A percentile compares a stretch with the other conserved stretches of the same genome.
Conservation (phyloP, 1,140 invertebrate genomes). For the Conus betulinus region DNA sequence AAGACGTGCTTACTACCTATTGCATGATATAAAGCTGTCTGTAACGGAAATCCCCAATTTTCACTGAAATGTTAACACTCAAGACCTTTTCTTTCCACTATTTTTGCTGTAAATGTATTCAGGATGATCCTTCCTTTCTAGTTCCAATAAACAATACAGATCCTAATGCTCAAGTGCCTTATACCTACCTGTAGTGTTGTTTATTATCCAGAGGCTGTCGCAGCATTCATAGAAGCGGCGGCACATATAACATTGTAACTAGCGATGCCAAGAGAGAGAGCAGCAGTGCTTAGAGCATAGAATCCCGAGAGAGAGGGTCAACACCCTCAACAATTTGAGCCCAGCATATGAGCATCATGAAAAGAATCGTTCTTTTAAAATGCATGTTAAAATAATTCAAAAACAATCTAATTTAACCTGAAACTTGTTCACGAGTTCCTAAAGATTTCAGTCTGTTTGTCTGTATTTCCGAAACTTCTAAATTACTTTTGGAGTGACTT, state of each 20-base stretch:
- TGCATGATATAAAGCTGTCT: too few species aligned
- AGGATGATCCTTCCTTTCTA: too few species aligned
- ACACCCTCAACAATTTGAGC: neutral
- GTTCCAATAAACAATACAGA: neutral
- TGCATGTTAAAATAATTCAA: neutral
- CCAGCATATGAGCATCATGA: neutral
- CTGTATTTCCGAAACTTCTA: too few species aligned
- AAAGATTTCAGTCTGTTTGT: too few species aligned
- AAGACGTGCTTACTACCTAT: too few species aligned
- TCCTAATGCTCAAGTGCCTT: neutral
- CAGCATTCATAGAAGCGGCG: constrained; percentile 56
- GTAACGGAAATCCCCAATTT: too few species aligned
- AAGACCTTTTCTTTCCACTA: too few species aligned
- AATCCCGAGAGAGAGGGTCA: neutral
- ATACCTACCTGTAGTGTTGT: constrained; percentile 55
- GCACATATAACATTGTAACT: constrained; percentile 29
- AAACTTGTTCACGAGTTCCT: too few species aligned
- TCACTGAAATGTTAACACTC: too few species aligned
- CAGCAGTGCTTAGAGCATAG: neutral
- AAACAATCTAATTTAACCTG: too few species aligned
- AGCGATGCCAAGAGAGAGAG: neutral
- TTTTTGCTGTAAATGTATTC: too few species aligned
- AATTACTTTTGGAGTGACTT: too few species aligned
- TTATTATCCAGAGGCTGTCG: constrained; percentile 52
- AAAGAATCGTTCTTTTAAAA: neutral